These are phyloP conservation scores for Eupithecia centaureata DNA, from an alignment of 2,888 invertebrate genomes.

Conservation along the genomic window DNA sequence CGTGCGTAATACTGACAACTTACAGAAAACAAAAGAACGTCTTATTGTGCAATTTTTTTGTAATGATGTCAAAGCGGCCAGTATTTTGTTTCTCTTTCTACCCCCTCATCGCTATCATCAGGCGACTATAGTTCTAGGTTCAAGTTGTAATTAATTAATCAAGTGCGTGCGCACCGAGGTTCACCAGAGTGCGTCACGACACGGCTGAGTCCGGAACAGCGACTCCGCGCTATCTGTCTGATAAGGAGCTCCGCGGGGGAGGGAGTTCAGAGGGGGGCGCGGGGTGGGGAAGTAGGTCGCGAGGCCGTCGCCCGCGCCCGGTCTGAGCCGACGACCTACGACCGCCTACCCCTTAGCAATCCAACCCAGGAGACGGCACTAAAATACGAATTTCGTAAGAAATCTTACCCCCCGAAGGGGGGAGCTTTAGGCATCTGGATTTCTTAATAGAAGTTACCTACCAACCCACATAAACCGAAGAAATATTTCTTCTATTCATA, in stretches of 20 bases:
- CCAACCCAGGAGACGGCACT: slow-evolving; percentile 43
- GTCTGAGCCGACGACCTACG: slow-evolving; percentile 67
- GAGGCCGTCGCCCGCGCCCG: slow-evolving; percentile 76
- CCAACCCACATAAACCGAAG: neutral
- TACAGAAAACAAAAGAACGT: neutral
- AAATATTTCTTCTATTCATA: no score
- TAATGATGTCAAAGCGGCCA: neutral
- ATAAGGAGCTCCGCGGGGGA: slow-evolving; percentile 63
- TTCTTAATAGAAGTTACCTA: slow-evolving; percentile 7
- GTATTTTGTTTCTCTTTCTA: neutral
- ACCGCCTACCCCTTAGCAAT: slow-evolving; percentile 64
- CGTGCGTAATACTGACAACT: neutral
- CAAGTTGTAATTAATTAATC: slow-evolving; percentile 1
- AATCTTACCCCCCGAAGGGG: slow-evolving; percentile 5
- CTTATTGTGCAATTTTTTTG: neutral
- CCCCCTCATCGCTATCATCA: neutral
- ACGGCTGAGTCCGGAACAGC: slow-evolving; percentile 43
- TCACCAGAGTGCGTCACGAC: slow-evolving; percentile 35
- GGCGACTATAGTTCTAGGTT: no score
- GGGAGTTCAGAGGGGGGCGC: slow-evolving; percentile 51
- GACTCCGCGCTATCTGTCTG: slow-evolving; percentile 68
- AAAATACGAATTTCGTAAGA: slow-evolving; percentile 37
- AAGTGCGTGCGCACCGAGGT: slow-evolving; percentile 23
- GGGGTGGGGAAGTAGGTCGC: slow-evolving; percentile 74
- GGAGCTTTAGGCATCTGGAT: slow-evolving; percentile 15